Base-by-base conservation (phyloP, 2,113 vertebrate species). In the Butorides virescens region DNA sequence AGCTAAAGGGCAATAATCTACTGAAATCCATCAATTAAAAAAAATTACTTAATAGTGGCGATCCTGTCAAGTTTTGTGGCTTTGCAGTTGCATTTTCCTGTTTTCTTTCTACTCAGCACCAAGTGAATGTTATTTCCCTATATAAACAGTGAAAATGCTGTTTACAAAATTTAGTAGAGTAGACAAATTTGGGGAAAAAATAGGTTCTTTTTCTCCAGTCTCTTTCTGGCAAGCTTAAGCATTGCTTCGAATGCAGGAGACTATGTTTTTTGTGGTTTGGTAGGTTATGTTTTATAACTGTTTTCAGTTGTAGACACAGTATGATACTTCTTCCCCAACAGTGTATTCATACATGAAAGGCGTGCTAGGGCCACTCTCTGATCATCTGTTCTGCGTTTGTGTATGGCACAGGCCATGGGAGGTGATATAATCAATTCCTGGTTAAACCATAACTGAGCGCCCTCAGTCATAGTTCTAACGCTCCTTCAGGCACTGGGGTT, bases 341-440 rank as follows among this genome's bases (percentile, higher is more conserved):
- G 16, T 11, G 20, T 70, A 6, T 73, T 77, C 56, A 16, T 14
- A 11, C 21, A 25, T 0, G 0, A 36, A 81, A 61, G n/a, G 18
- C 76, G 14, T 87, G 21, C 73, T 34, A 74, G 67, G 37, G 18
- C 50, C 15, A 25, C 50, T 55, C 13, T 81, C 13, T 44, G 27
- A 73, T 88, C 32, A 32, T 29, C 78, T 73, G 3, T 56, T 49
- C 39, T 77, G 55, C 1, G 56, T 49, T 42, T 72, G 49, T 81
- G 66, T 21, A 23, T 20, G 46, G 81, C 70, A 67, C 16, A 62
- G 29, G 37, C 84, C 30, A 13, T 9, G 32, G 46, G 49, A 76
- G 8, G 12, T 52, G 18, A 5, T 39, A 32, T 0, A 1, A 39
- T 70, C 5, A 1, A 2, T 65, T 85, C 39, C 18, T 62, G 8